These are phyloP conservation scores for Sarcoramphus papa DNA, from an alignment of 2,797 vertebrate genomes.

Conservation along the genomic window DNA sequence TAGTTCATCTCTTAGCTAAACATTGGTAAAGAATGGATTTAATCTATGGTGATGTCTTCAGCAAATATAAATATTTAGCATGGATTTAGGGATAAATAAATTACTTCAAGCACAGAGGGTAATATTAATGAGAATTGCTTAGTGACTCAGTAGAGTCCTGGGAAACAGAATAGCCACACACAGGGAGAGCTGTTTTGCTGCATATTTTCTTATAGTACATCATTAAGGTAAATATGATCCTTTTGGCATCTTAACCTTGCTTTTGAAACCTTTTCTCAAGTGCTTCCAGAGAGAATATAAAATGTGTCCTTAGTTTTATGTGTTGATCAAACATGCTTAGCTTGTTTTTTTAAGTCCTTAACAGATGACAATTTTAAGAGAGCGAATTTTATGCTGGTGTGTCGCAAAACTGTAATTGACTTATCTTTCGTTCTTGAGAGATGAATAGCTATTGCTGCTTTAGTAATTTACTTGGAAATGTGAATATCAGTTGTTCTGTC, in stretches of 20 bases:
- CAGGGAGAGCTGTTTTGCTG: slow-evolving; percentile 30
- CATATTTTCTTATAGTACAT: slow-evolving; percentile 46
- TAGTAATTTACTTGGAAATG: neutral
- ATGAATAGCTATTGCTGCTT: neutral
- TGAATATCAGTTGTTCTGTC: neutral
- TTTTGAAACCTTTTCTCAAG: slow-evolving; percentile 22
- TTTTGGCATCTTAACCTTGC: slow-evolving; percentile 26
- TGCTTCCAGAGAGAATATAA: neutral
- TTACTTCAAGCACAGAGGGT: neutral
- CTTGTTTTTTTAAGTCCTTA: slow-evolving; percentile 1
- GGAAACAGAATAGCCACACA: slow-evolving; percentile 23
- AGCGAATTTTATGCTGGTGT: neutral
- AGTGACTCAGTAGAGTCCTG: slow-evolving; percentile 14
- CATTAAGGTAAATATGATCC: slow-evolving; percentile 54
- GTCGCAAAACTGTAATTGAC: neutral
- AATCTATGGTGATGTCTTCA: slow-evolving; percentile 17
- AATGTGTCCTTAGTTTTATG: neutral
- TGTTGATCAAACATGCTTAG: neutral
- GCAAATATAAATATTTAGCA: slow-evolving; percentile 44
- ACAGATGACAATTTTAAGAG: neutral
- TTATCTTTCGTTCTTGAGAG: neutral
- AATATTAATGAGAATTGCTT: neutral
- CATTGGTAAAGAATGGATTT: slow-evolving; percentile 7
- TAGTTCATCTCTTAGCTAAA: slow-evolving; percentile 8
- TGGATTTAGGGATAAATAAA: slow-evolving; percentile 19